phyloP scores from a whole-genome alignment of 2,888 invertebrate genomes.

The Mimachlamys varia region DNA sequence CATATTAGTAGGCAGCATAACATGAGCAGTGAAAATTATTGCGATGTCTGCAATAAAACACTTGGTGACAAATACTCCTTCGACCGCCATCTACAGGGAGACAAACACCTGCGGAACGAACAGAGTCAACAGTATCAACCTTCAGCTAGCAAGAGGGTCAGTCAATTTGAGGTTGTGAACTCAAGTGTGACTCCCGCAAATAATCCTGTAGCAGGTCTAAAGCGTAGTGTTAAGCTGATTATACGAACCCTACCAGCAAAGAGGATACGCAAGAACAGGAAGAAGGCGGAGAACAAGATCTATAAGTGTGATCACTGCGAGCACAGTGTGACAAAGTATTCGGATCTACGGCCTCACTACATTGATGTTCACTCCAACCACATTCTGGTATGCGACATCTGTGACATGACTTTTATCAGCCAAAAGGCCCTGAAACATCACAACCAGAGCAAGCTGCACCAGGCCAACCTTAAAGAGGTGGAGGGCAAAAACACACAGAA shows the following conservation, averaged over 20 bases:
- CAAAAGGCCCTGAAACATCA: constrained; percentile 72
- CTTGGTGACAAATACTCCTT: constrained; percentile 62
- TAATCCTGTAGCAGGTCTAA: not conserved
- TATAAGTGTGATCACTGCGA: constrained; percentile 76
- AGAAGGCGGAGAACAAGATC: constrained; percentile 49
- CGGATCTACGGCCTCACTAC: constrained; percentile 73
- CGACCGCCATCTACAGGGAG: constrained; percentile 55
- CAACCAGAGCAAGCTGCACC: constrained; percentile 69
- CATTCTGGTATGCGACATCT: constrained; percentile 70
- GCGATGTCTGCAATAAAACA: constrained; percentile 62
- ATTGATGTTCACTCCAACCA: constrained; percentile 69
- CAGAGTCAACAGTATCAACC: constrained; percentile 31
- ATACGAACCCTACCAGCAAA: constrained; percentile 45
- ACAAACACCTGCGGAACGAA: constrained; percentile 52
- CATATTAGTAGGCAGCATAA: constrained; percentile 63
- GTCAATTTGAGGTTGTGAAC: constrained; percentile 49
- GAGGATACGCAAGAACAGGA: constrained; percentile 39
- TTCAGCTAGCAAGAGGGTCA: constrained; percentile 39
- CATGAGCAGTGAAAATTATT: constrained; percentile 61
- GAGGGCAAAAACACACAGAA: constrained; percentile 51
- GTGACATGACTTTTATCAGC: constrained; percentile 71
- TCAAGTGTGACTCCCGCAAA: constrained; percentile 44
- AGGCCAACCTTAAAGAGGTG: constrained; percentile 63
- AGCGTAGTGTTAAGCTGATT: not conserved
- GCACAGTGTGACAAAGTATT: constrained; percentile 66